Base-by-base conservation (phyloP, 2,797 vertebrate species). In the Onychomys leucogaster region DNA sequence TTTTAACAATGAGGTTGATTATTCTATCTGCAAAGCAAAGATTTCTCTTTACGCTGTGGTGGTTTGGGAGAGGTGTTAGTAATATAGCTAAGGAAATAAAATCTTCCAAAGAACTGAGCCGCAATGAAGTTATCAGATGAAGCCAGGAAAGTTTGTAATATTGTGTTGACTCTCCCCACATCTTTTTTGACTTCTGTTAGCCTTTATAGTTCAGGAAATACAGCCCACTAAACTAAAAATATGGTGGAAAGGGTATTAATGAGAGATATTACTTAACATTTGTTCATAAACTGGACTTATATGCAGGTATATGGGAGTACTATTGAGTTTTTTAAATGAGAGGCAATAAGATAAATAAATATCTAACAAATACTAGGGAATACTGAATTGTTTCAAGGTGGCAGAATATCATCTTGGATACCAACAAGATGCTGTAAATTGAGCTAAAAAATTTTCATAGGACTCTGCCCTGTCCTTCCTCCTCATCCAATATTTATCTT, bases 141-240 rank as follows among this genome's bases (percentile, higher is more conserved):
- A 88, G 84, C 23, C 85, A 71, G 83, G 34, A 73, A 93, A 52
- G 43, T 89, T 34, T 37, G 57, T 73, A 34, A 52, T 77, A 12
- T 14, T 89, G 65, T 95, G 43, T n/a, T 57, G 34, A 78, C 11
- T 52, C 65, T 93, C 55, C 0, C 4, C 41, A 23, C 1, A 17
- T 25, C 37, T 43, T 37, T 19, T 29, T 91, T 55, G 27, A 65
- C 32, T 83, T 95, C 57, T 83, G 81, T 57, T 93, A 34, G 6
- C 90, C 77, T 94, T 95, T 46, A 65, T 96, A 80, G 94, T 89
- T 41, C 71, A 81, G 83, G 61, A 94, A 95, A 94, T 29, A 76
- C 8, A 71, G 82, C 19, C n/a, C 17, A 85, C 10, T 89, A 25
- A 61, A 89, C 61, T 89, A 69, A 76, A 90, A 87, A n/a, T 21